phyloP scores from a whole-genome alignment of 2,797 vertebrate genomes.

The Esox masquinongy region DNA sequence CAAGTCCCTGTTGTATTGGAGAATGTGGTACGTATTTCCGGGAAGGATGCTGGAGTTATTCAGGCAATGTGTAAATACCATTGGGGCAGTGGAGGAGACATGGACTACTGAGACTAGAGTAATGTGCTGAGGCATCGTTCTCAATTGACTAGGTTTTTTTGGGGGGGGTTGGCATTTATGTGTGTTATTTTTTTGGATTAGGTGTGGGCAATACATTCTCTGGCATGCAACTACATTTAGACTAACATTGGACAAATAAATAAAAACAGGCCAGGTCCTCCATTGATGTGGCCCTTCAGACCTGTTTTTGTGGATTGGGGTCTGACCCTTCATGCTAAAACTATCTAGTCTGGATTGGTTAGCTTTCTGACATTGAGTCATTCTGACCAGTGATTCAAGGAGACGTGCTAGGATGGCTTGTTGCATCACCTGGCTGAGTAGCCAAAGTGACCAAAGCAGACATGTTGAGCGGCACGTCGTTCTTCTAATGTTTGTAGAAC shows the following conservation, averaged over 20 bases:
- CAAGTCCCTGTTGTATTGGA: conserved; percentile 78
- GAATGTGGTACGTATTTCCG: conserved; percentile 79
- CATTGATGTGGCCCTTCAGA: no score
- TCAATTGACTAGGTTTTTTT: background rate
- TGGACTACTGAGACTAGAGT: conserved; percentile 31
- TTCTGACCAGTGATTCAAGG: conserved; percentile 27
- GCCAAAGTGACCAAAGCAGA: conserved; percentile 62
- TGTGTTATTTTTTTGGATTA: background rate
- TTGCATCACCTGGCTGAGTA: conserved; percentile 60
- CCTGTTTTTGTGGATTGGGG: background rate
- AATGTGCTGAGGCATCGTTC: background rate
- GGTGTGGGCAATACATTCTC: no score
- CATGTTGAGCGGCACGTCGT: conserved; percentile 67
- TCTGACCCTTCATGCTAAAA: conserved; percentile 32
- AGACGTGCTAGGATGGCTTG: conserved; percentile 42
- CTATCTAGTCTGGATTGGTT: conserved; percentile 37
- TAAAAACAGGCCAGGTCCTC: no score
- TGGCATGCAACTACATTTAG: no score
- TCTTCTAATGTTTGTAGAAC: conserved; percentile 72
- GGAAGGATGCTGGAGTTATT: conserved; percentile 76
- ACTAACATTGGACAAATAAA: no score
- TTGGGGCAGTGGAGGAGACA: conserved; percentile 57
- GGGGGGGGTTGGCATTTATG: background rate
- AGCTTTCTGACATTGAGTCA: background rate
- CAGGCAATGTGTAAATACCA: conserved; percentile 66